Conservation (phyloP, 2,888 invertebrate genomes). For the Cryptus viduatorius region DNA sequence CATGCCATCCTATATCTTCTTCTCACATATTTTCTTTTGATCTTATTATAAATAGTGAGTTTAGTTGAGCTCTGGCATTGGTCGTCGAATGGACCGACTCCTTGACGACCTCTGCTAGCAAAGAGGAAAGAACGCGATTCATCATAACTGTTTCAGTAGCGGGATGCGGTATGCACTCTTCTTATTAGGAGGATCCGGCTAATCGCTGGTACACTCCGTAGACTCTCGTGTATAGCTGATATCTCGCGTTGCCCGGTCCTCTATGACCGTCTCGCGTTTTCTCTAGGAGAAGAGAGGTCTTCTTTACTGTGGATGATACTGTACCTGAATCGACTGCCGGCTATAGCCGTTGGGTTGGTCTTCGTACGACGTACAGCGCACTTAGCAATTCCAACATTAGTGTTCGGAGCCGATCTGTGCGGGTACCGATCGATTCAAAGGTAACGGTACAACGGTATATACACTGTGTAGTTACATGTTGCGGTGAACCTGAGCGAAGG, state of each 20-base stretch:
- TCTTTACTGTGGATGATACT: not conserved
- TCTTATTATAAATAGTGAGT: constrained; percentile 13
- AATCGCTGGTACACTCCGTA: constrained; percentile 74
- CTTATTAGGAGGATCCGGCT: constrained; percentile 83
- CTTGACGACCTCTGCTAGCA: constrained; percentile 37
- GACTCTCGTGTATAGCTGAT: constrained; percentile 9
- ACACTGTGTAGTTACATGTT: constrained; percentile 20
- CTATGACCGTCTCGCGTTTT: constrained; percentile 1
- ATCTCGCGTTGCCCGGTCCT: constrained; percentile 16
- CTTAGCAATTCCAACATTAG: constrained; percentile 21
- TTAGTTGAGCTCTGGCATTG: not conserved
- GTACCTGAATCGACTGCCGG: not conserved
- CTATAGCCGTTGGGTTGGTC: constrained; percentile 17
- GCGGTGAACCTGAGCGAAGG: not conserved
- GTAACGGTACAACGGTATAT: constrained; percentile 34
- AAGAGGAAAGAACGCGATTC: constrained; percentile 73
- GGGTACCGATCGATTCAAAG: constrained; percentile 33
- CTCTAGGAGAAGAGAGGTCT: not conserved
- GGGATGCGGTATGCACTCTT: constrained; percentile 82
- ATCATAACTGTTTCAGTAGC: constrained; percentile 84
- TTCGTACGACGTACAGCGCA: constrained; percentile 2
- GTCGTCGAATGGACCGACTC: constrained; percentile 25
- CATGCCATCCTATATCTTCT: not conserved
- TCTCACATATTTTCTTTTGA: not conserved
- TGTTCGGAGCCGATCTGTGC: constrained; percentile 25